Base-by-base conservation (phyloP, 2,113 vertebrate genomes). In the Vombatus ursinus region DNA sequence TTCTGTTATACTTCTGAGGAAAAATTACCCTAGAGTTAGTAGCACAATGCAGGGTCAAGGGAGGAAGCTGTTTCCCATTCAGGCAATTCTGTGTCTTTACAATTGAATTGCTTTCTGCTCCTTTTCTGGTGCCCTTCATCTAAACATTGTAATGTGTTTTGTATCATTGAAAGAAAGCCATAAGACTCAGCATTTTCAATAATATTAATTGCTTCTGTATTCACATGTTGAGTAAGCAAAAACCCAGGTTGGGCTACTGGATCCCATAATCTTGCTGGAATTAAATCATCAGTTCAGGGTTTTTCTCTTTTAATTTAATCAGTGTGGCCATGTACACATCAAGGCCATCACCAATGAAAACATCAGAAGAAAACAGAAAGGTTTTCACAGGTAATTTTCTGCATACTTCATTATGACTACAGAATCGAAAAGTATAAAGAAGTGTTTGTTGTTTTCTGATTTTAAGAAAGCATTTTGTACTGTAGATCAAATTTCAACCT, bases 1-100 rank as follows among this genome's bases (percentile, higher is more conserved):
- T 97, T 96, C 97, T 97, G 91, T 98, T 96, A 90, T 96, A 95
- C 50, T 93, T 97, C 94, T 93, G 92, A 68, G 31, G 92, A 47
- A 68, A 97, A 96, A 50, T 92, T 90, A 12, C 31, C 92, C 61
- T 91, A 90, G 23, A 90, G 22, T 31, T 49, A 95, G 57, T 50
- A 96, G 50, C 92, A 95, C 52, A 90, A 48, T 91, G 37, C 90
- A 52, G 50, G 47, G 51, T 95, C 92, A 19, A 31, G 49, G 49
- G 31, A n/a, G 93, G 68, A 52, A 44, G n/a, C n/a, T 84, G 4
- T n/a, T n/a, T n/a, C n/a, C 68, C n/a, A n/a, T 84, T 19, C 19
- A 8, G 37, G 68, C 68, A 84, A 84, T 44, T 84, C n/a, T 84
- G 68, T 22, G 68, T 84, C 68, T 84, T 84, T 44, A 44, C 68